Conservation (phyloP, 2,888 invertebrate genomes). For the Hesperia comma region DNA sequence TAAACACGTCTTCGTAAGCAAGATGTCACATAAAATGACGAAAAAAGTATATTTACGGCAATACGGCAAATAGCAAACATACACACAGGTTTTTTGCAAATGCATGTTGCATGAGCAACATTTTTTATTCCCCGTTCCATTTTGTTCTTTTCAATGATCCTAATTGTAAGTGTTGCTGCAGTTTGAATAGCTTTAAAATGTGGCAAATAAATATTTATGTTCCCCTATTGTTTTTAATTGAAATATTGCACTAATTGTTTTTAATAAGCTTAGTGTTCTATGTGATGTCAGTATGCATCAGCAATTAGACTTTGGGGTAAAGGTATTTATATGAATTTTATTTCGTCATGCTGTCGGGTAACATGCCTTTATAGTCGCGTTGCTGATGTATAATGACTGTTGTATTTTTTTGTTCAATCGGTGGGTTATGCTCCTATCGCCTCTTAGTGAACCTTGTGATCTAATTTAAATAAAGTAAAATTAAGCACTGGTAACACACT, state of each 20-base stretch:
- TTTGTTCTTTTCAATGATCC: not conserved
- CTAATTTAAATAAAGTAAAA: not conserved
- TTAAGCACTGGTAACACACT: not conserved
- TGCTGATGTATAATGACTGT: conserved; percentile 3
- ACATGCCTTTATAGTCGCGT: not conserved
- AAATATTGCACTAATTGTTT: conserved; percentile 20
- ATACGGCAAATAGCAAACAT: conserved; percentile 4
- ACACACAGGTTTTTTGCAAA: conserved; percentile 11
- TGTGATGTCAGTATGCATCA: not conserved
- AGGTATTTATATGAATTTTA: too few species aligned
- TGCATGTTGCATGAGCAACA: conserved; percentile 30
- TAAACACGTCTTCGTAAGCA: too few species aligned
- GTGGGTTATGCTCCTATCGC: conserved; percentile 14
- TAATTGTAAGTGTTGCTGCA: not conserved
- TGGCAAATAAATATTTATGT: not conserved
- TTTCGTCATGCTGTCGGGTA: too few species aligned
- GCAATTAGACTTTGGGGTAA: not conserved
- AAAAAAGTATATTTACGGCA: not conserved
- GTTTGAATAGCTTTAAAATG: not conserved
- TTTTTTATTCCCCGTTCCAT: not conserved
- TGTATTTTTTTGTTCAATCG: conserved; percentile 21
- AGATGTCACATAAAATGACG: too few species aligned
- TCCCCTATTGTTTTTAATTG: conserved; percentile 14
- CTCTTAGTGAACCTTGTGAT: too few species aligned
- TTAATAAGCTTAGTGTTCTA: conserved; percentile 13